Percentiles rank a stretch among this genome's conserved stretches.
Evolutionary conservation across 2,113 vertebrate species (phyloP).

Genomic region (Protobothrops mucrosquamatus): DNA sequence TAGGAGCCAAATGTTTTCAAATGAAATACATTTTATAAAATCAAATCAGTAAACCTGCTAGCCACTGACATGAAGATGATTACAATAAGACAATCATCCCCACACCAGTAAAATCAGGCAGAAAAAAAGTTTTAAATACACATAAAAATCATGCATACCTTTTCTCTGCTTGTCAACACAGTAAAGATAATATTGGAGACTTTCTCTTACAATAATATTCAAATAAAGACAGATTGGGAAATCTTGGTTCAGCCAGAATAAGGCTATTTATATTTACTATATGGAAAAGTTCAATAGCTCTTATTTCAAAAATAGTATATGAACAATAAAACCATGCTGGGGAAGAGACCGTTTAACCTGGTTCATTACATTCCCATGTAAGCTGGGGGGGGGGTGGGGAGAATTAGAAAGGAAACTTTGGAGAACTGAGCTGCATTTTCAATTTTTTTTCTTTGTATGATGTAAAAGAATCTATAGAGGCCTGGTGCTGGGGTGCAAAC

Average conservation of each 20-base stretch:
- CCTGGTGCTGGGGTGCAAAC: background rate
- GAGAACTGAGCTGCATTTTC: background rate
- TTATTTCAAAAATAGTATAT: too few species aligned
- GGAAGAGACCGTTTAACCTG: too few species aligned
- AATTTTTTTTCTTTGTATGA: background rate
- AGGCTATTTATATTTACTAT: too few species aligned
- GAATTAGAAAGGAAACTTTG: background rate
- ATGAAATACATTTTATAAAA: background rate
- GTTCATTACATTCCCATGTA: too few species aligned
- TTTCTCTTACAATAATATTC: too few species aligned
- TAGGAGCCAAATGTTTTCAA: background rate
- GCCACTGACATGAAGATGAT: background rate
- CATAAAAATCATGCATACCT: background rate
- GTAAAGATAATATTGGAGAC: background rate
- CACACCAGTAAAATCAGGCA: background rate
- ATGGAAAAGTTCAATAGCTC: too few species aligned
- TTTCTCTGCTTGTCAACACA: background rate
- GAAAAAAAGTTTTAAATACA: background rate
- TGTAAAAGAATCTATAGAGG: background rate
- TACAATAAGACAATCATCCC: background rate
- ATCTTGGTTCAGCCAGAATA: too few species aligned
- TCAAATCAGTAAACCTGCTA: background rate
- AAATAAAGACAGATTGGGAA: too few species aligned
- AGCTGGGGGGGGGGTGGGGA: too few species aligned
- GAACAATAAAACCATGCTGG: too few species aligned